A percentile compares a stretch with the other conserved stretches of the same genome.
These are phyloP conservation scores for Dryas iulia DNA, from an alignment of 1,140 invertebrate genomes.

Conservation along the genomic window DNA sequence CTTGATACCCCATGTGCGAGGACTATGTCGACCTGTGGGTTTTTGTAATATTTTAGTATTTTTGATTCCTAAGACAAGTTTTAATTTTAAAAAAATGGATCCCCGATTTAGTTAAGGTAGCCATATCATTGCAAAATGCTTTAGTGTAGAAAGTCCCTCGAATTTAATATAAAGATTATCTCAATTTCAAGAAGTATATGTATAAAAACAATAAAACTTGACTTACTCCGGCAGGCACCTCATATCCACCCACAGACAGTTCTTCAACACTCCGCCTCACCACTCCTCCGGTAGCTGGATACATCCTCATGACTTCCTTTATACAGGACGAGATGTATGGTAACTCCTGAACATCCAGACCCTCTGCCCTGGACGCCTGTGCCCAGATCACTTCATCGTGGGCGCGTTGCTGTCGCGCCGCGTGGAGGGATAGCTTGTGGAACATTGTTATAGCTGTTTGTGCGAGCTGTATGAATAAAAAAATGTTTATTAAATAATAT, in stretches of 20 bases:
- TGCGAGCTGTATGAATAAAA: constrained; percentile 52
- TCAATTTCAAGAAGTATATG: too few species aligned
- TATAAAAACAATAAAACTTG: background rate
- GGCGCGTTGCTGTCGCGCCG: constrained; percentile 62
- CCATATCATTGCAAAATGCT: too few species aligned
- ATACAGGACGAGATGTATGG: constrained; percentile 56
- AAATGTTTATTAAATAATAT: too few species aligned
- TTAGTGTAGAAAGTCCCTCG: too few species aligned
- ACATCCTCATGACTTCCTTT: constrained; percentile 56
- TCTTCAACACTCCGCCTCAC: constrained; percentile 55
- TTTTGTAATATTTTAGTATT: background rate
- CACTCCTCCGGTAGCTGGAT: constrained; percentile 66
- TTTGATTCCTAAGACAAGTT: too few species aligned
- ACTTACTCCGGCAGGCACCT: constrained; percentile 63
- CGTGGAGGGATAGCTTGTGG: constrained; percentile 67
- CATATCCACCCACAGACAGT: constrained; percentile 56
- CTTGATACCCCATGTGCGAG: constrained; percentile 65
- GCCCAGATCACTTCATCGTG: constrained; percentile 68
- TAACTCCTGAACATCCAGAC: constrained; percentile 40
- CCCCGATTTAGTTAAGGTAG: too few species aligned
- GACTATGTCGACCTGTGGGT: constrained; percentile 65
- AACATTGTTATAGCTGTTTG: constrained; percentile 67
- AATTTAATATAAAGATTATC: too few species aligned
- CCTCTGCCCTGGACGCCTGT: constrained; percentile 49
- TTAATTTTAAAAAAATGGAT: too few species aligned